A percentile compares a stretch with the other conserved stretches of the same genome.
Conservation (phyloP, 2,797 vertebrate genomes). For the Coracias cyanogaster region DNA sequence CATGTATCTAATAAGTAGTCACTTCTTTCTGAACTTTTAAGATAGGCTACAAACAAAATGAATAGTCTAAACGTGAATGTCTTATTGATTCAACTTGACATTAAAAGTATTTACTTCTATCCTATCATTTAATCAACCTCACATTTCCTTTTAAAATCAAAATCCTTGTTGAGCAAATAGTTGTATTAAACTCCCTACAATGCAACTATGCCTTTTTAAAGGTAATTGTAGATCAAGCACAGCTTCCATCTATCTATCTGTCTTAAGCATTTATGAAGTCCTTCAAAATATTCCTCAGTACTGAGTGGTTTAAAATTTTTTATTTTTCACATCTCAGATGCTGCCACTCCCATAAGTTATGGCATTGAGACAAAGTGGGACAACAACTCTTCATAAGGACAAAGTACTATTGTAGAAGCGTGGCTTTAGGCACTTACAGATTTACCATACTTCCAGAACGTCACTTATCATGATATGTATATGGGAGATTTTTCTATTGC, state of each 20-base stretch:
- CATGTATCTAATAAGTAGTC: background rate
- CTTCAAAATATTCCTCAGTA: background rate
- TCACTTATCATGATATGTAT: background rate
- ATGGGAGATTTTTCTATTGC: background rate
- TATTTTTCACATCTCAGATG: background rate
- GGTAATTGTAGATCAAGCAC: background rate
- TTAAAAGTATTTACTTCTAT: background rate
- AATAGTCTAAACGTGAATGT: background rate
- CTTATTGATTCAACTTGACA: conserved; percentile 4
- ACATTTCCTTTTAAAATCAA: background rate
- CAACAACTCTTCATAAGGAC: background rate
- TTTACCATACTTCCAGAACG: background rate
- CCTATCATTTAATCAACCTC: background rate
- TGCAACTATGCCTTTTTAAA: background rate
- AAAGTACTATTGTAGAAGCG: background rate
- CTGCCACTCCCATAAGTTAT: background rate
- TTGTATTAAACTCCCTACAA: background rate
- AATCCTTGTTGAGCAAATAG: background rate
- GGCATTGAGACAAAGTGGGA: background rate
- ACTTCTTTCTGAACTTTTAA: background rate
- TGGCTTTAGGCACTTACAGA: background rate
- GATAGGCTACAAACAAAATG: background rate
- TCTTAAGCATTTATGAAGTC: background rate
- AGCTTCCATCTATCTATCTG: background rate
- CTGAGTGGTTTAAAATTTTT: accelerated